A percentile compares a stretch with the other conserved stretches of the same genome.
Evolutionary conservation across 2,888 invertebrate species (phyloP).

Genomic region (Zhuqinia jingwanae): DNA sequence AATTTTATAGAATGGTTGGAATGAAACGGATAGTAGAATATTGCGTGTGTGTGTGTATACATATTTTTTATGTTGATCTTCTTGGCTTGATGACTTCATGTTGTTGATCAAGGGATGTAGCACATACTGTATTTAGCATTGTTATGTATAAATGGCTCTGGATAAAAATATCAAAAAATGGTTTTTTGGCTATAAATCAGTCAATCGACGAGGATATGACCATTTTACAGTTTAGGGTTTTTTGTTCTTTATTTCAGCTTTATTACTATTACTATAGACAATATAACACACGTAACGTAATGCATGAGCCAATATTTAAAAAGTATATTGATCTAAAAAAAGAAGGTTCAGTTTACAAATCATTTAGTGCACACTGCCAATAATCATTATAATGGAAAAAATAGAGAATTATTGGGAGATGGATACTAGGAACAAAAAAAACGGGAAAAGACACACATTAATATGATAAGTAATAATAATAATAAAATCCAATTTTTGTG

Average conservation of each 20-base stretch:
- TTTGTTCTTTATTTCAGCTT: constrained; percentile 29
- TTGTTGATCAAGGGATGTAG: constrained; percentile 51
- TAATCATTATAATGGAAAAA: constrained; percentile 52
- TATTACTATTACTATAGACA: constrained; percentile 35
- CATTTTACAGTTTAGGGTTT: constrained; percentile 58
- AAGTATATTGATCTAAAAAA: not conserved
- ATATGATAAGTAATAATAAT: no score
- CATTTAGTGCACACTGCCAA: constrained; percentile 63
- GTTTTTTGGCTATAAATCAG: constrained; percentile 63
- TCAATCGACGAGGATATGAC: constrained; percentile 37
- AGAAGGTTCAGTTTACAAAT: constrained; percentile 69
- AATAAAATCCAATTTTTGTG: no score
- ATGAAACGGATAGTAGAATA: not conserved
- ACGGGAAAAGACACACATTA: not conserved
- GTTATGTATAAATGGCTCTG: not conserved
- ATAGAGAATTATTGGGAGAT: not conserved
- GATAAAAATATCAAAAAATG: constrained; percentile 42
- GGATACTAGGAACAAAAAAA: not conserved
- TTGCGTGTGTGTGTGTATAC: not conserved
- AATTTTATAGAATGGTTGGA: not conserved
- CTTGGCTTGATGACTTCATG: constrained; percentile 64
- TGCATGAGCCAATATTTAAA: constrained; percentile 49
- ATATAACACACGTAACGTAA: constrained; percentile 7
- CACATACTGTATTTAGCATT: not conserved
- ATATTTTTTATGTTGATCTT: not conserved